Conservation (phyloP, 1,140 invertebrate species). For the Aphaenogaster rudis region DNA sequence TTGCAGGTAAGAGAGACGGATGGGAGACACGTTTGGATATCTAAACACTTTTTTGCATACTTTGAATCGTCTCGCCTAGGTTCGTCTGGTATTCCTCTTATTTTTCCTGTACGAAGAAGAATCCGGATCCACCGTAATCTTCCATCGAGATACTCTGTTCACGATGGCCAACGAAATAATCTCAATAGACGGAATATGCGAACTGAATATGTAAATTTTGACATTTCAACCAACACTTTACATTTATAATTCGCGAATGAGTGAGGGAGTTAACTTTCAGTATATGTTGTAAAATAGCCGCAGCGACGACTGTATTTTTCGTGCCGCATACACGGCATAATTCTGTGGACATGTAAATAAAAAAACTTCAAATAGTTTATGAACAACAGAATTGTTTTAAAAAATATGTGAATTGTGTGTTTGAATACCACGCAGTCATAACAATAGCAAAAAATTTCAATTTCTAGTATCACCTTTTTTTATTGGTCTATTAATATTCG, state of each 20-base stretch:
- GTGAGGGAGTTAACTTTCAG: not conserved
- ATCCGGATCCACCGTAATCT: not conserved
- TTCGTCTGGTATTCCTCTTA: not conserved
- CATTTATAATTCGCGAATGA: not conserved
- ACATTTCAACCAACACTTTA: constrained; percentile 26
- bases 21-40: not conserved
- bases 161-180: not conserved
- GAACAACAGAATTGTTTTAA: not conserved
- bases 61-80: not conserved
- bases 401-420: not conserved
- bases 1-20: constrained; percentile 38
- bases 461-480: not conserved
- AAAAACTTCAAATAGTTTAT: not conserved
- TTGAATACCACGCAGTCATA: not conserved
- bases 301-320: not conserved
- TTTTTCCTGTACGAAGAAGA: not conserved
- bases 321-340: not conserved
- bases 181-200: not conserved
- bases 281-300: not conserved
- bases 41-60: not conserved
- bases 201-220: constrained; percentile 31
- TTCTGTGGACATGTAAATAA: not conserved
- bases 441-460: not conserved
- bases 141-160: not conserved
- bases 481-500: not conserved